Evolutionary conservation across 2,113 vertebrate genomes (phyloP).

Genomic region (Tylochromis polylepis): DNA sequence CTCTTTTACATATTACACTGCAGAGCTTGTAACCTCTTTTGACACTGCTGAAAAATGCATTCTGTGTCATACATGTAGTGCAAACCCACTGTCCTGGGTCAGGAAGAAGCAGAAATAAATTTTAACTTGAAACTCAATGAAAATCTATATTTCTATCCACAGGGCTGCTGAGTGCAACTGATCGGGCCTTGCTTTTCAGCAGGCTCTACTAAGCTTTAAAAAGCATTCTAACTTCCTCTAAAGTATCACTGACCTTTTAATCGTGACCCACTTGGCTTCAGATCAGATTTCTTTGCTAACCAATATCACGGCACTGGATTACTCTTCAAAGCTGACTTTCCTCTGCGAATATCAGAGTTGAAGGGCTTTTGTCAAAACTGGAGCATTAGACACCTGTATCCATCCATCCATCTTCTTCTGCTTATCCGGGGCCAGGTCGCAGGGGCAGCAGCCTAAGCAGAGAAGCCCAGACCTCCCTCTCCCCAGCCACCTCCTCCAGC

Average conservation of each 20-base stretch:
- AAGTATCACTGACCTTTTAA: conserved; percentile 19
- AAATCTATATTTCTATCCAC: neutral
- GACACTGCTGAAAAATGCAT: neutral
- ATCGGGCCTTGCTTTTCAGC: neutral
- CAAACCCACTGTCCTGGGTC: neutral
- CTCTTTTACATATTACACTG: neutral
- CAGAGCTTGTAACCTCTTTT: neutral
- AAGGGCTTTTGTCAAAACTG: neutral
- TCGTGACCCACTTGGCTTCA: neutral
- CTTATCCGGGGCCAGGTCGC: too few relatives aligned
- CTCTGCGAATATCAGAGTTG: neutral
- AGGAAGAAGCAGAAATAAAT: neutral
- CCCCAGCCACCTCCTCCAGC: too few relatives aligned
- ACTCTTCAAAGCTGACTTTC: neutral
- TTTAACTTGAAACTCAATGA: neutral
- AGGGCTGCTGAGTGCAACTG: neutral
- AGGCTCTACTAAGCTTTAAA: neutral
- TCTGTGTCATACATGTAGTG: neutral
- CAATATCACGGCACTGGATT: rapidly evolving
- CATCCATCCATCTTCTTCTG: too few relatives aligned
- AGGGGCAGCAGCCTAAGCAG: too few relatives aligned
- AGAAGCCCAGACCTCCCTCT: too few relatives aligned
- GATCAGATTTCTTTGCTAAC: neutral
- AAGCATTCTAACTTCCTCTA: neutral
- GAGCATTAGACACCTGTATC: neutral